These are phyloP conservation scores for Hylyphantes graminicola DNA, from an alignment of 1,140 invertebrate species.

Conservation along the genomic window DNA sequence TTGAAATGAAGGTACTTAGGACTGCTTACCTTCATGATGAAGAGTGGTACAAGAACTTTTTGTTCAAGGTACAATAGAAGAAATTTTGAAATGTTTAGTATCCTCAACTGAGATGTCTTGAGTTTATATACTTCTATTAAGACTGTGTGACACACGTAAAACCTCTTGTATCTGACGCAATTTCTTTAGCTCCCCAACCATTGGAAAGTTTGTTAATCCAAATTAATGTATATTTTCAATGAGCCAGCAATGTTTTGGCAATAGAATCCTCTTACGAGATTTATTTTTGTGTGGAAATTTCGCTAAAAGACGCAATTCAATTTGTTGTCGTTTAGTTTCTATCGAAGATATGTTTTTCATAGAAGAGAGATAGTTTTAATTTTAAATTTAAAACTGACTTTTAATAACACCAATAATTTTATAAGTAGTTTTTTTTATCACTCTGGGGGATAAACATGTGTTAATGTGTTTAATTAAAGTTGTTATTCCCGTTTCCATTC, in stretches of 20 bases:
- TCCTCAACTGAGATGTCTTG: neutral
- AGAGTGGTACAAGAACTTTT: neutral
- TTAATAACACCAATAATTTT: too few species aligned
- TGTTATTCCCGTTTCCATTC: too few species aligned
- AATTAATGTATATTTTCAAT: constrained; percentile 9
- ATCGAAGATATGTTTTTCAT: too few species aligned
- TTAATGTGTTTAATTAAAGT: too few species aligned
- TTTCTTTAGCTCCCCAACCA: constrained; percentile 1
- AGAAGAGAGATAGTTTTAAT: too few species aligned
- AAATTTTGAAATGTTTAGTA: constrained; percentile 9
- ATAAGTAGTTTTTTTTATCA: too few species aligned
- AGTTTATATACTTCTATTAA: constrained; percentile 5
- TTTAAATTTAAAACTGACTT: too few species aligned
- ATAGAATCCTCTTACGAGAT: constrained; percentile 17
- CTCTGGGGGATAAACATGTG: too few species aligned
- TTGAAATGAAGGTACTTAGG: neutral
- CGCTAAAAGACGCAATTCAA: too few species aligned
- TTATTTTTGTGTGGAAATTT: neutral
- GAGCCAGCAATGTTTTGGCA: neutral
- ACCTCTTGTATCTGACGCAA: neutral
- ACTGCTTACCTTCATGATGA: constrained; percentile 33
- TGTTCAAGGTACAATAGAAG: neutral
- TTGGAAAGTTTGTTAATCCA: constrained; percentile 23
- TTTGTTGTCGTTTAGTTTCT: too few species aligned
- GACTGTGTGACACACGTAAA: neutral